Evolutionary conservation across 2,888 invertebrate genomes (phyloP).

Genomic region (Torymus texanus): DNA sequence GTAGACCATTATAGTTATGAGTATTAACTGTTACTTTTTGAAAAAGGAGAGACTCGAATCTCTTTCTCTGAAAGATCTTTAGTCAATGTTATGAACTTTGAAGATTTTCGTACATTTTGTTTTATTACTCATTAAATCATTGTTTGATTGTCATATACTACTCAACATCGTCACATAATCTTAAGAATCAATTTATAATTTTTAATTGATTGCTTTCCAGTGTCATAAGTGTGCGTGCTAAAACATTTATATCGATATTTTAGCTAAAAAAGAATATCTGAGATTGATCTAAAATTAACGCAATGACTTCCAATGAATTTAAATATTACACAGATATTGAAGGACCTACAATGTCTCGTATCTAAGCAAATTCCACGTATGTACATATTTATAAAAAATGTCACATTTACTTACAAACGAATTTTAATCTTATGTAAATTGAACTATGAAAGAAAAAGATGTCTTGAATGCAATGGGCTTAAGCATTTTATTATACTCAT

Average conservation of each 20-base stretch:
- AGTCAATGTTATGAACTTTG: slow-evolving; percentile 30
- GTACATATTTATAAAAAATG: slow-evolving; percentile 44
- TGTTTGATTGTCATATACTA: slow-evolving; percentile 27
- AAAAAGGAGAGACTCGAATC: slow-evolving; percentile 32
- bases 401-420: slow-evolving; percentile 44
- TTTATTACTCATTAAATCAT: slow-evolving; percentile 52
- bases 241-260: slow-evolving; percentile 36
- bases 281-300: slow-evolving; percentile 50
- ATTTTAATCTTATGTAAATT: slow-evolving; percentile 38
- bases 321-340: slow-evolving; percentile 36
- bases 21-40: slow-evolving; percentile 35
- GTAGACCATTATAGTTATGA: slow-evolving; percentile 44
- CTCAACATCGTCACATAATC: slow-evolving; percentile 35
- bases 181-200: slow-evolving; percentile 45
- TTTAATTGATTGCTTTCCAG: slow-evolving; percentile 39
- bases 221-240: slow-evolving; percentile 35
- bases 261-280: slow-evolving; percentile 34
- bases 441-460: slow-evolving; percentile 33
- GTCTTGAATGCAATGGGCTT: slow-evolving; percentile 48
- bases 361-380: slow-evolving; percentile 45
- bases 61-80: slow-evolving; percentile 37
- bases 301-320: slow-evolving; percentile 52
- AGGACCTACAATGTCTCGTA: slow-evolving; percentile 47
- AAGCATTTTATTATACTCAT: slow-evolving; percentile 60
- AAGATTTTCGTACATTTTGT: slow-evolving; percentile 44